Evolutionary conservation across 2,888 invertebrate genomes (phyloP).

Genomic region (Machimus atricapillus): DNA sequence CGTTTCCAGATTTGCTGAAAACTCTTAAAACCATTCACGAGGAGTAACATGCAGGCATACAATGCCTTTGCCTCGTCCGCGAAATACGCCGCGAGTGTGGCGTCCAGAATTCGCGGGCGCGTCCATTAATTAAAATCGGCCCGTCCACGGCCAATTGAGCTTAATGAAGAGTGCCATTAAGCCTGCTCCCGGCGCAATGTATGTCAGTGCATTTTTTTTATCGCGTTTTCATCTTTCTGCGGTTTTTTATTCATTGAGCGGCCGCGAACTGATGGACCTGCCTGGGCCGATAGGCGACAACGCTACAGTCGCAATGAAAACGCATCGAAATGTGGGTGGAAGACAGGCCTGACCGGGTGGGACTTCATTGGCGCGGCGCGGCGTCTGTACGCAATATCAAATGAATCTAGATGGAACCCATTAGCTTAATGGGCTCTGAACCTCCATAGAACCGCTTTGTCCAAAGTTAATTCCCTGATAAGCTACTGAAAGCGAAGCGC

Average conservation of each 20-base stretch:
- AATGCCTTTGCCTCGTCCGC: background rate
- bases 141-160: background rate
- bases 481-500: background rate
- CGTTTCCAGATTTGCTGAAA: background rate
- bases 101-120: background rate
- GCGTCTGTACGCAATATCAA: background rate
- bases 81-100: background rate
- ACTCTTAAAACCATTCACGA: background rate
- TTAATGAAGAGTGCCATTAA: slow-evolving; percentile 21
- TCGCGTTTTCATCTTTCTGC: background rate
- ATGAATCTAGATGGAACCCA: background rate
- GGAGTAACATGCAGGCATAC: background rate
- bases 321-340: background rate
- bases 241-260: background rate
- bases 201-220: slow-evolving; percentile 2
- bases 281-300: background rate
- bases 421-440: background rate
- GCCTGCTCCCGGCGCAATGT: background rate
- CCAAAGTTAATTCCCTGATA: background rate
- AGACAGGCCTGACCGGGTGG: background rate
- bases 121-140: slow-evolving; percentile 9
- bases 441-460: background rate
- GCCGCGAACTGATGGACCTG: background rate
- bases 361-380: background rate
- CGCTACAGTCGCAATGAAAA: background rate